These are phyloP conservation scores for Auanema sp. DNA, from an alignment of 2,888 invertebrate genomes.

Conservation along the genomic window DNA sequence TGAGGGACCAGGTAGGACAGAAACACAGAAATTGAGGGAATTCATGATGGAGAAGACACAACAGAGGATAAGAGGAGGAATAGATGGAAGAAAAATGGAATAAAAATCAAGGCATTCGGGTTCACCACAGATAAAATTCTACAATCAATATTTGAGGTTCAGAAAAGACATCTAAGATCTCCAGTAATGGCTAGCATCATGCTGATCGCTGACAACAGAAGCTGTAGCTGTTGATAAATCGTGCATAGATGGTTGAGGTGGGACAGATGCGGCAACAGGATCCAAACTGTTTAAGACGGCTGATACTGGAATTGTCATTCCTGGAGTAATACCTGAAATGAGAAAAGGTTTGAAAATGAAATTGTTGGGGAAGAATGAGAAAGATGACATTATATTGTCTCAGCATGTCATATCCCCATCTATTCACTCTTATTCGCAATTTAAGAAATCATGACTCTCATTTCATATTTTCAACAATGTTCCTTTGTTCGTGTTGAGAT, in stretches of 20 bases:
- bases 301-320: constrained; percentile 43
- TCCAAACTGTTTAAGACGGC: constrained; percentile 46
- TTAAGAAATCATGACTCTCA: background rate
- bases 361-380: too few relatives aligned
- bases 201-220: constrained; percentile 14
- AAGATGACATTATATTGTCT: too few relatives aligned
- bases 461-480: too few relatives aligned
- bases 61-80: too few relatives aligned
- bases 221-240: constrained; percentile 14
- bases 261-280: constrained; percentile 21
- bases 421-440: constrained; percentile 4
- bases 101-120: too few relatives aligned
- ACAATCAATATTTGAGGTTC: too few relatives aligned
- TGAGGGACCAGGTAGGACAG: too few relatives aligned
- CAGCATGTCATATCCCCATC: too few relatives aligned
- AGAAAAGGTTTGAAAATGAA: background rate
- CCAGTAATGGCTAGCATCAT: constrained; percentile 37
- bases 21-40: too few relatives aligned
- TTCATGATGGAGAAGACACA: too few relatives aligned
- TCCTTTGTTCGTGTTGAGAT: background rate
- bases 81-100: too few relatives aligned
- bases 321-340: constrained; percentile 32
- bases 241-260: constrained; percentile 27
- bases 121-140: too few relatives aligned
- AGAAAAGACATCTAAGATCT: constrained; percentile 15